Evolutionary conservation across 53 echinoderm and acorn worm species (phyloP), one percentile per base, ranked within the genome.

Genomic region (Stichopus horrens): DNA sequence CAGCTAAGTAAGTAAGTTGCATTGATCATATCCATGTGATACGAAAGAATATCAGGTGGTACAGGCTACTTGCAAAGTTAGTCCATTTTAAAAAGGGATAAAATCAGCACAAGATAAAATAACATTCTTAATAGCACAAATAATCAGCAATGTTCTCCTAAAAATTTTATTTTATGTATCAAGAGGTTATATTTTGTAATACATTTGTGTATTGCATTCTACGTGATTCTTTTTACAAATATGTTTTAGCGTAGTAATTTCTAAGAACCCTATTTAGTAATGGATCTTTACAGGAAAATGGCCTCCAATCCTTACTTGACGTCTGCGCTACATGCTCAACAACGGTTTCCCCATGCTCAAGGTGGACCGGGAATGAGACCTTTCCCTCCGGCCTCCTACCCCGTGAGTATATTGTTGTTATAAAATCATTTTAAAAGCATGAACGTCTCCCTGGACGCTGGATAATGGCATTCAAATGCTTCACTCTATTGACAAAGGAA

Each of bases 351-450:
- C 9, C 90, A 92, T 54, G 90, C 90, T 21, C 95, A 91, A 78
- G 92, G 92, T 77, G 93, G 91, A 89, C 93, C 91, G 9, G 90
- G 92, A 63, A 96, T 96, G 96, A 93, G 96, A 66, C 80, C 88
- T 14, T 96, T 90, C 89, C 94, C 93, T 54, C 90, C 92, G 6
- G 78, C 90, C 77, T 78, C 78, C 19, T 92, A 85, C 74, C 92
- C 92, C 79, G 92, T 92, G 77, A 92, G 92, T 90, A 57, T 23
- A 23, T 20, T 68, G 18, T 73, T 16, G 16, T 63, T 63, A 63
- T 63, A 4, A 16, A 10, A 13, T 63, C 16, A 16, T 63, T 13
- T 63, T 16, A 16, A 63, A 63, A 63, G 16, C 16, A 63, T 63
- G 11, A 63, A 63, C 16, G 10, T 63, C 63, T 6, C 16, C 37